phyloP scores from a whole-genome alignment of 1,140 invertebrate species.

The Vollenhovia emeryi region DNA sequence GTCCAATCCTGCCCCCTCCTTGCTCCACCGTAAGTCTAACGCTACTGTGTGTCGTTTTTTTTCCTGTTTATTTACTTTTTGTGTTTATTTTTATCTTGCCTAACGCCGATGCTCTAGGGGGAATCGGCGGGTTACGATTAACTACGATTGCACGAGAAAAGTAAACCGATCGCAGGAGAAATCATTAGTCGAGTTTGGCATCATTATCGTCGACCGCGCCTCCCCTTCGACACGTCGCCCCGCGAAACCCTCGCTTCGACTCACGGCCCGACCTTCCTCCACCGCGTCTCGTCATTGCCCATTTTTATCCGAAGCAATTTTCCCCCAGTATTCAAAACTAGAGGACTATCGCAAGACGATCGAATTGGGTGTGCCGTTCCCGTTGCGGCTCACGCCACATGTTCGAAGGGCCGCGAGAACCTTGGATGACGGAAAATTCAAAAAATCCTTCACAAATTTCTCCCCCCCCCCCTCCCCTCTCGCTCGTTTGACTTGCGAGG shows the following conservation, averaged over 20 bases:
- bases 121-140: conserved; percentile 18
- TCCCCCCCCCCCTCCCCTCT: not conserved
- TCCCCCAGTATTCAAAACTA: conserved; percentile 27
- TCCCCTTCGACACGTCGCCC: not conserved
- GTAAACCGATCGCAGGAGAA: conserved; percentile 17
- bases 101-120: conserved; percentile 23
- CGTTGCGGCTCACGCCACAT: not conserved
- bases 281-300: too few relatives aligned
- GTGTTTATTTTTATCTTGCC: not conserved
- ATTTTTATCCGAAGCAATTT: conserved; percentile 22
- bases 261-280: not conserved
- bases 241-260: not conserved
- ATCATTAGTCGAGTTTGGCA: conserved; percentile 10
- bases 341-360: conserved; percentile 31
- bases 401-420: not conserved
- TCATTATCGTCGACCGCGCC: not conserved
- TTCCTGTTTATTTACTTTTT: conserved; percentile 11
- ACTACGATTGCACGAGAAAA: conserved; percentile 44
- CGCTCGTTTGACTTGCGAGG: not conserved
- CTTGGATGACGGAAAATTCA: not conserved
- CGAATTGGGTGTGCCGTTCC: conserved; percentile 7
- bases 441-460: not conserved
- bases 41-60: conserved; percentile 8
- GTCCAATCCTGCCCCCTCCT: not conserved
- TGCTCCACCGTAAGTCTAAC: conserved; percentile 6